Base-by-base conservation (phyloP, 2,797 vertebrate species). In the Peromyscus eremicus region DNA sequence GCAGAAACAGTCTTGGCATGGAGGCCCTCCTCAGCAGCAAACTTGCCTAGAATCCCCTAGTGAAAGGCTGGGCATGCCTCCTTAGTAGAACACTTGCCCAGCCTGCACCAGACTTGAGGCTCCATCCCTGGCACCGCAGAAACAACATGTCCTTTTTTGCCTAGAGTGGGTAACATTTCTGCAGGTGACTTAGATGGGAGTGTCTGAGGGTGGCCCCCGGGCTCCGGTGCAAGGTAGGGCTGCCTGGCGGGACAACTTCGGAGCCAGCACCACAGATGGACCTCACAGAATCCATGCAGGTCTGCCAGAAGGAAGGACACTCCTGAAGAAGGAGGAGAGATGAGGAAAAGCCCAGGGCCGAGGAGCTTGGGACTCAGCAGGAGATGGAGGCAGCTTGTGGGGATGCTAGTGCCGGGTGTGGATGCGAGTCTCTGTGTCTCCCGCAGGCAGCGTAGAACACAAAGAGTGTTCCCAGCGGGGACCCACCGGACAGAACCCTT, bases 221-320 rank as follows among this genome's bases (percentile, higher is more conserved):
- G 27, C 92, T 68, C 49, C 34, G 37, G 87, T 5, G 5, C 5
- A 7, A 37, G 23, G 71, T 8, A 40, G 5, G 46, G 27, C 40
- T 55, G 46, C 71, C 46, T 80, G 40, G 40, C 46, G 52, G 57
- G 16, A 21, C 75, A 90, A 60, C 76, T 76, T 76, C 46, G 37
- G 73, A 77, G 89, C 82, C 2, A 25, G 71, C 75, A 43, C 70
- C 66, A 17, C 82, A 94, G 83, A 92, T 86, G 82, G 80, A 52
- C 55, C 40, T 55, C 55, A 66, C 6, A 82, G 64, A 71, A 46
- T 52, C 32, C 85, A 64, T 25, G 34, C 49, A 91, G 89, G 25
- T 77, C 84, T 93, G 52, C 75, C 89, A 29, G 43, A 27, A 32
- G 43, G 27, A 66, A 93, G 62, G 92, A 37, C 27, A 21, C n/a